Conservation (phyloP, 2,113 vertebrate species). For the Phrynosoma blainvillii region DNA sequence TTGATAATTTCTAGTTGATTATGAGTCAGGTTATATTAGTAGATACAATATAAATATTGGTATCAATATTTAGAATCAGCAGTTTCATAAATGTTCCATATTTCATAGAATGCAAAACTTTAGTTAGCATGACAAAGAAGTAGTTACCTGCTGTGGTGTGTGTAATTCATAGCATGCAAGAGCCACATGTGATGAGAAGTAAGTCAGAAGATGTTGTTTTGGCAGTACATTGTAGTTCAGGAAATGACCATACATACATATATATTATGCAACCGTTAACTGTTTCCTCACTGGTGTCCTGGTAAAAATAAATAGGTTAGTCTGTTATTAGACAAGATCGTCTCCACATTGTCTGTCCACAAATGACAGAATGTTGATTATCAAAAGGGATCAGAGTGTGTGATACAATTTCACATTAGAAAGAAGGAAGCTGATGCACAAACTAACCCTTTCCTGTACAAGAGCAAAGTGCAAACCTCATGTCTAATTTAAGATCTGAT, state of each 20-base stretch:
- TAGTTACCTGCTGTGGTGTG: constrained; percentile 5
- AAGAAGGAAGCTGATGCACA: neutral
- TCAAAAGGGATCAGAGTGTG: neutral
- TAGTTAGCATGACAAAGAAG: neutral
- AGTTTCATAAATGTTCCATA: neutral
- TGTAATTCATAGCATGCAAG: neutral
- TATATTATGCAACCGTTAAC: constrained; percentile 58
- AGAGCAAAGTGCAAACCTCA: neutral
- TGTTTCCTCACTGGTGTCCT: constrained; percentile 58
- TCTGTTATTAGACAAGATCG: neutral
- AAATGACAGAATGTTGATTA: neutral
- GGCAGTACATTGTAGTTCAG: constrained; percentile 62
- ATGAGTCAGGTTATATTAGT: neutral
- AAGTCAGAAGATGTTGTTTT: constrained; percentile 55
- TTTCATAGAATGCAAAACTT: neutral
- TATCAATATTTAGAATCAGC: neutral
- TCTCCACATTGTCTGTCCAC: neutral
- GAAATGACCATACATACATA: constrained; percentile 63
- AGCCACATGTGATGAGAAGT: neutral
- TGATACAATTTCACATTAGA: neutral
- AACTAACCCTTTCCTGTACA: neutral
- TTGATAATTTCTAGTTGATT: neutral
- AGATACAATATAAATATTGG: neutral
- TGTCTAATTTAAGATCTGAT: neutral
- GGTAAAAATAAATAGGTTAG: neutral